phyloP scores from a whole-genome alignment of 2,113 vertebrate genomes.

The Equus quagga region DNA sequence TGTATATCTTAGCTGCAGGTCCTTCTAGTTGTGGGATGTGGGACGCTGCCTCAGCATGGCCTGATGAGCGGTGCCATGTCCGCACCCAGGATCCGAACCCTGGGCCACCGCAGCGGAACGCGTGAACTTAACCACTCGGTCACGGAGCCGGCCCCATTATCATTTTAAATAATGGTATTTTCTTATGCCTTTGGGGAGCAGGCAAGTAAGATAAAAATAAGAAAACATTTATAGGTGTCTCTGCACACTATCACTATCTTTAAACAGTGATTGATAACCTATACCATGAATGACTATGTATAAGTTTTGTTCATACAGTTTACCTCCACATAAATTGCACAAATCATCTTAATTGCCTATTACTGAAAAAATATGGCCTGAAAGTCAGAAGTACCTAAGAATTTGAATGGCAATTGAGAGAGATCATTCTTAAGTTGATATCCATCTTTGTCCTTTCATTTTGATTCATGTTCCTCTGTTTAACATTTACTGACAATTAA shows the following conservation, averaged over 20 bases:
- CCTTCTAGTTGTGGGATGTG: no score
- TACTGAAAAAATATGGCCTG: not conserved
- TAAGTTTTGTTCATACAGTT: conserved; percentile 32
- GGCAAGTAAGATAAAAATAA: not conserved
- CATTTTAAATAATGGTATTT: conserved; percentile 32
- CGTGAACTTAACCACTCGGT: no score
- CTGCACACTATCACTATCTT: not conserved
- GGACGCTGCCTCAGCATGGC: no score
- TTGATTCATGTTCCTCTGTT: not conserved
- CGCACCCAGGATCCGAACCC: no score
- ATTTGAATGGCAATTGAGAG: conserved; percentile 10
- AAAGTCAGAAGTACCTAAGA: conserved; percentile 2
- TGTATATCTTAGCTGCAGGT: no score
- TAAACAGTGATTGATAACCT: conserved; percentile 28
- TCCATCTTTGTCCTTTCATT: not conserved
- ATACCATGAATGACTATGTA: not conserved
- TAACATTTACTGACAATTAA: not conserved
- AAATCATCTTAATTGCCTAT: not conserved
- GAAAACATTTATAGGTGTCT: not conserved
- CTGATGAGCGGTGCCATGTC: no score
- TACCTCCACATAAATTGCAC: not conserved
- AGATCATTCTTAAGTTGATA: conserved; percentile 9
- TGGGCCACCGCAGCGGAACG: no score
- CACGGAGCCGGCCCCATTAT: not conserved
- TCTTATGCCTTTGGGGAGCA: not conserved